Evolutionary conservation across 2,888 invertebrate genomes (phyloP), one percentile per base, ranked within the genome.

Genomic region (Julus scandinavius): DNA sequence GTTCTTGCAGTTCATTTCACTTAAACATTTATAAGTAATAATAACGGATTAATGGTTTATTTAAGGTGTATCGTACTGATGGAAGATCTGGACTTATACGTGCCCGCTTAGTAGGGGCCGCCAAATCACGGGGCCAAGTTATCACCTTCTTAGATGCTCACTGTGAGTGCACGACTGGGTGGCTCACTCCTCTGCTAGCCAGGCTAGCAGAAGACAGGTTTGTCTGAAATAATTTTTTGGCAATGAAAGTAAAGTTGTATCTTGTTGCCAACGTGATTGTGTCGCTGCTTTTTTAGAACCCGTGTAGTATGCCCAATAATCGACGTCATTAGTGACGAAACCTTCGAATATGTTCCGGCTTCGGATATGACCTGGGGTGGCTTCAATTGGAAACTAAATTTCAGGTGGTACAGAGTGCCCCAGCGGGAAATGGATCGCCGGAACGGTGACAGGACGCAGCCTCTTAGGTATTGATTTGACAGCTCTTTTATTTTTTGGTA

Each of bases 281-380:
- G 29, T 29, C 29, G 29, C 29, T 49, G 49, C 49, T 58, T 58
- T 58, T 58, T 15, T 17, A 58, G 99, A 90, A 96, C 96, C 90
- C 96, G 97, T 0, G 98, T 99, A 85, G 99, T 98, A 5, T 98
- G 99, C 92, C 99, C 99, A 11, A 98, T 99, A 90, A 99, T 99
- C 91, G 99, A 99, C 93, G 98, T 99, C 89, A 99, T 99, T 91
- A 98, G 98, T 86, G 99, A 99, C 92, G 99, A 99, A 91, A 98
- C 98, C 5, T 99, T 99, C 93, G 99, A 99, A 93, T 99, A 99
- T 93, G 97, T 99, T 90, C 97, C 98, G 87, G 99, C 99, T 0
- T 98, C 98, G 1, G 99, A 99, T 92, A 98, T 98, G 95, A 99
- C 99, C 0, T 99, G 99, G 99, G 99, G 99, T 90, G 83, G 99